Evolutionary conservation across 1,140 invertebrate species (phyloP), one percentile per base, ranked within the genome.

Genomic region (Papilio dardanus): DNA sequence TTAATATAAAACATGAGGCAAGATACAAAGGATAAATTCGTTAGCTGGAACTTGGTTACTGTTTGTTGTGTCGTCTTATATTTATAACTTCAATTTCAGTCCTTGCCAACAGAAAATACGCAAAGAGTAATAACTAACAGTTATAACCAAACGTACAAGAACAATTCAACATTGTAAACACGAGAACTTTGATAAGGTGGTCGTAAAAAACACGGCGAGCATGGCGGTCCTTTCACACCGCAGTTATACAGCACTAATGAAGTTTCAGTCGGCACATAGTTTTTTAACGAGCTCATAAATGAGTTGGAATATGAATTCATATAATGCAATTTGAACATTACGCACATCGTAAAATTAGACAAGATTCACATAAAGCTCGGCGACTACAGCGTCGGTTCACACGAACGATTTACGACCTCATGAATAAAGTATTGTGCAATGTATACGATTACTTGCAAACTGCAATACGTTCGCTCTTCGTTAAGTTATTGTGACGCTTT

Each of bases 341-440:
- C 28, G 30, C 71, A 73, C 71, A 30, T 73, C 71, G 71, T 73
- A 73, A 73, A 73, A 19, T 30, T 54, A 33, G 71, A 73, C 42
- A 46, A 54, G 30, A 30, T 58, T 58, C 71, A 58, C 50, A 73
- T 54, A 73, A 28, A 73, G 50, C 71, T 62, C 71, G 1, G 42
- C 21, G 31, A 58, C 28, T 46, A 31, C 46, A 33, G 71, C 69
- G 66, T 76, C 67, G 58, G 67, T 66, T 68, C 50, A 62, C 74
- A 76, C 50, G 46, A 30, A 69, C 74, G 67, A 40, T 83, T 81
- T 81, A 79, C 69, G 74, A 69, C 73, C 54, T 80, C 78, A 82
- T 80, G 76, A 74, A 77, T 77, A 76, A 77, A 77, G 74, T 71
- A 67, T 74, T 75, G 66, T 66, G 31, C 21, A 71, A 78, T 76